Evolutionary conservation across 2,113 vertebrate species (phyloP).

Genomic region (Apus apus): DNA sequence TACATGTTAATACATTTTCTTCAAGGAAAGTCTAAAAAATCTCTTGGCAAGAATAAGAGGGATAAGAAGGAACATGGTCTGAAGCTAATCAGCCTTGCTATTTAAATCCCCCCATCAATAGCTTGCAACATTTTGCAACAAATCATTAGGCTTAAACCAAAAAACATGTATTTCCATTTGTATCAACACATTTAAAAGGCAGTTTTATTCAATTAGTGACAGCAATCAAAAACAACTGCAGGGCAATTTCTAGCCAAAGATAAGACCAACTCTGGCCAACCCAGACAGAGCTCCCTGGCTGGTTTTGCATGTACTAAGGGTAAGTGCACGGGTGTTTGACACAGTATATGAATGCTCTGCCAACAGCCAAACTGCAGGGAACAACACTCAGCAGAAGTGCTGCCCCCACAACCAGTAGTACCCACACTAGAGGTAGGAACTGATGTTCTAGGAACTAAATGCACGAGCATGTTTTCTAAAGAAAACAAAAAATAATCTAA

Average conservation of each 20-base stretch:
- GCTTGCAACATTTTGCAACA: not conserved
- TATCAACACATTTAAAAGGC: not conserved
- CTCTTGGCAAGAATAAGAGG: not conserved
- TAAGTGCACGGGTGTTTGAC: not conserved
- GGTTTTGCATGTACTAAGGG: not conserved
- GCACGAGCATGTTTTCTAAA: not conserved
- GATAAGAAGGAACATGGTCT: not conserved
- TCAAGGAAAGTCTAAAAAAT: not conserved
- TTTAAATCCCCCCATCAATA: not conserved
- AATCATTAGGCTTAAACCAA: not conserved
- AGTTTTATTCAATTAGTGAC: not conserved
- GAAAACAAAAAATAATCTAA: not conserved
- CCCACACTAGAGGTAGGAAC: not conserved
- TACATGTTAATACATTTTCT: not conserved
- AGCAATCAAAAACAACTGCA: not conserved
- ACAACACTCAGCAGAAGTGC: rapidly evolving
- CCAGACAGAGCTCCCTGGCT: not conserved
- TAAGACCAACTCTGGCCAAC: not conserved
- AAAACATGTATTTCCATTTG: not conserved
- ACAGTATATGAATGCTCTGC: rapidly evolving
- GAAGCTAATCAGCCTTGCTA: not conserved
- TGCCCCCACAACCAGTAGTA: not conserved
- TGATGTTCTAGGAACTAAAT: not conserved
- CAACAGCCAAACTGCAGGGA: not conserved
- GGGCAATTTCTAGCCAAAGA: not conserved